Percentiles rank a stretch among this genome's conserved stretches.
phyloP scores from a whole-genome alignment of 2,888 invertebrate species.

The Nomada flava region DNA sequence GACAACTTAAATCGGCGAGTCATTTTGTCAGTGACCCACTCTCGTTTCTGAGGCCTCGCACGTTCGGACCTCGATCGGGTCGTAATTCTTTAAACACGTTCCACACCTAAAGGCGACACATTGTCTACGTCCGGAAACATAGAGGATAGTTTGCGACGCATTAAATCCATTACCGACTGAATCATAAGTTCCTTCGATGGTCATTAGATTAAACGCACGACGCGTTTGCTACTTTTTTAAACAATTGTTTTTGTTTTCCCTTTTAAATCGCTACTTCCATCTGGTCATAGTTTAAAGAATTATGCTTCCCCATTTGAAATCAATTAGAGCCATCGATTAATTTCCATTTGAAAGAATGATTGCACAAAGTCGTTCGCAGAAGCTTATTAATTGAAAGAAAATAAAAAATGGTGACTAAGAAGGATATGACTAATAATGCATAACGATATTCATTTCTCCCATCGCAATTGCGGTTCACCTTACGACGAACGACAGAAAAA shows the following conservation, averaged over 20 bases:
- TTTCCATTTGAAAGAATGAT: background rate
- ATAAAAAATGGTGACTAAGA: slow-evolving; percentile 9
- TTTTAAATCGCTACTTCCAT: too few relatives aligned
- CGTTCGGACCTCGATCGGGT: slow-evolving; percentile 18
- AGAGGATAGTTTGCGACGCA: slow-evolving; percentile 5
- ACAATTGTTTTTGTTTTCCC: too few relatives aligned
- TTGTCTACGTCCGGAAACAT: slow-evolving; percentile 37
- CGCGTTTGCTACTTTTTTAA: too few relatives aligned
- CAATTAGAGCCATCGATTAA: too few relatives aligned
- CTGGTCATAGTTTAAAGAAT: too few relatives aligned
- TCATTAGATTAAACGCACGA: too few relatives aligned
- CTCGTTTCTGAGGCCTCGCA: slow-evolving; percentile 18
- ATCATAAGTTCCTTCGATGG: slow-evolving; percentile 1
- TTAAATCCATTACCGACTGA: slow-evolving; percentile 33
- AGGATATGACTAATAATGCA: slow-evolving; percentile 12
- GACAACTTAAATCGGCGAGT: slow-evolving; percentile 8
- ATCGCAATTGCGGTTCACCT: slow-evolving; percentile 2
- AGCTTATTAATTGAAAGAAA: background rate
- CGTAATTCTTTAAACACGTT: slow-evolving; percentile 18
- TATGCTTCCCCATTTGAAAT: too few relatives aligned
- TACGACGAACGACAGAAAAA: slow-evolving; percentile 7
- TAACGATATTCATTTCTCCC: slow-evolving; percentile 1
- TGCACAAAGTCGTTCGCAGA: background rate
- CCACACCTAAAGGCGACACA: slow-evolving; percentile 18
- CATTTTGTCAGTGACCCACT: slow-evolving; percentile 21